Evolutionary conservation across 2,797 vertebrate genomes (phyloP).

Genomic region (Sandelia bainsii): DNA sequence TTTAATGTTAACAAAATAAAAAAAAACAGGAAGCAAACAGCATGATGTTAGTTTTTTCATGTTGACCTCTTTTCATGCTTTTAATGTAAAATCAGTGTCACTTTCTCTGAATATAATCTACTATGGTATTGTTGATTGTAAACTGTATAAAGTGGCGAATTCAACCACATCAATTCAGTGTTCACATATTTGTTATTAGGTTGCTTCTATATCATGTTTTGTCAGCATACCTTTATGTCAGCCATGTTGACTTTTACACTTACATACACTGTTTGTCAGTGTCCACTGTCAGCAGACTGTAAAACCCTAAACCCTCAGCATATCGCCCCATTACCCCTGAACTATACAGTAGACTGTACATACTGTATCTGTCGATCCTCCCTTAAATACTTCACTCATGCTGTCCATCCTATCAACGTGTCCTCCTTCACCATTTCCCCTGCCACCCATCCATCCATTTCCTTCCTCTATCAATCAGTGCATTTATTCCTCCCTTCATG

Average conservation of each 20-base stretch:
- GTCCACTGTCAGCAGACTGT: constrained; percentile 31
- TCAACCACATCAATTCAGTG: no score
- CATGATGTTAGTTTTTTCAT: no score
- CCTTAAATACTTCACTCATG: constrained; percentile 53
- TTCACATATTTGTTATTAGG: no score
- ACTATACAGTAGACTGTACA: constrained; percentile 8
- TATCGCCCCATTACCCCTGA: constrained; percentile 55
- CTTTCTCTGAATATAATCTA: no score
- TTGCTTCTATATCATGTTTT: not conserved
- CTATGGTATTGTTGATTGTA: no score
- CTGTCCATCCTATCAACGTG: constrained; percentile 62
- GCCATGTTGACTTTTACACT: constrained; percentile 19
- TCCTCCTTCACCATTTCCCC: constrained; percentile 55
- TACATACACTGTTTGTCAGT: not conserved
- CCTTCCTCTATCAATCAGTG: constrained; percentile 62
- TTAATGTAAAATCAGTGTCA: no score
- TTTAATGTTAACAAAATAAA: not conserved
- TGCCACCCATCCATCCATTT: constrained; percentile 59
- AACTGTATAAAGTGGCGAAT: no score
- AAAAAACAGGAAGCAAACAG: no score
- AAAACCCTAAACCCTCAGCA: constrained; percentile 30
- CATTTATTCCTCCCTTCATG: constrained; percentile 52
- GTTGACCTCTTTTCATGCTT: no score
- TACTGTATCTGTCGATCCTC: constrained; percentile 27
- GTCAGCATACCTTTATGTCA: not conserved